These are phyloP conservation scores for Melanotaenia parkinsoni DNA, from an alignment of 2,797 vertebrate genomes.

Conservation along the genomic window DNA sequence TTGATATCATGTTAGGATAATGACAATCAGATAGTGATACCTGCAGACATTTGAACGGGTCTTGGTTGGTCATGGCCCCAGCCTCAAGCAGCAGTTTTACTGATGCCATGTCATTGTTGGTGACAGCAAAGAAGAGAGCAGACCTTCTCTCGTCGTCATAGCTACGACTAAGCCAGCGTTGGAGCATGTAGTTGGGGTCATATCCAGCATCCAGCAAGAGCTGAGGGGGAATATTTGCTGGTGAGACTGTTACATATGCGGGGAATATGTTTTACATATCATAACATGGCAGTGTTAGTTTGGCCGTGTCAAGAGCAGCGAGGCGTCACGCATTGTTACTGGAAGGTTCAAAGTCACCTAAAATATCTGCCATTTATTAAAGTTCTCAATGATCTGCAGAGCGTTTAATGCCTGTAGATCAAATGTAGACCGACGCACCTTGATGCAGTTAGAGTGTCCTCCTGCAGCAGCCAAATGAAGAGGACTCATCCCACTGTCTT, in stretches of 20 bases:
- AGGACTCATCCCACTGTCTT: slow-evolving; percentile 93
- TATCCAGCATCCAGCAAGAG: slow-evolving; percentile 88
- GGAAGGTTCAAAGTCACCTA: no score
- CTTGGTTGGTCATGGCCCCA: slow-evolving; percentile 93
- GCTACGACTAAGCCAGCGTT: slow-evolving; percentile 86
- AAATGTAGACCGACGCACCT: slow-evolving; percentile 62
- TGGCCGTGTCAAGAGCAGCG: no score
- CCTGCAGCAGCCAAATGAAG: slow-evolving; percentile 93
- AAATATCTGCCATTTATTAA: no score
- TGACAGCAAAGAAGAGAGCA: slow-evolving; percentile 91
- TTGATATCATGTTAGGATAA: background rate
- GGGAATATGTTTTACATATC: background rate
- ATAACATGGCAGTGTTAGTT: no score
- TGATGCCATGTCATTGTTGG: slow-evolving; percentile 89
- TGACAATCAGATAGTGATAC: slow-evolving; percentile 49
- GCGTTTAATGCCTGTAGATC: no score
- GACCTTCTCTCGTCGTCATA: slow-evolving; percentile 93
- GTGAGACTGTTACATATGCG: background rate
- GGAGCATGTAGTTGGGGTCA: slow-evolving; percentile 94
- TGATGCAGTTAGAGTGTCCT: slow-evolving; percentile 88
- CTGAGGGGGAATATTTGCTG: slow-evolving; percentile 36
- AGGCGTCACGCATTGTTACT: no score
- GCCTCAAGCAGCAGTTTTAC: slow-evolving; percentile 86
- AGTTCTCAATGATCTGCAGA: no score
- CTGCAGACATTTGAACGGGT: slow-evolving; percentile 95